A percentile compares a stretch with the other conserved stretches of the same genome.
These are phyloP conservation scores for Catocala sponsa DNA, from an alignment of 2,888 invertebrate species.

Conservation along the genomic window DNA sequence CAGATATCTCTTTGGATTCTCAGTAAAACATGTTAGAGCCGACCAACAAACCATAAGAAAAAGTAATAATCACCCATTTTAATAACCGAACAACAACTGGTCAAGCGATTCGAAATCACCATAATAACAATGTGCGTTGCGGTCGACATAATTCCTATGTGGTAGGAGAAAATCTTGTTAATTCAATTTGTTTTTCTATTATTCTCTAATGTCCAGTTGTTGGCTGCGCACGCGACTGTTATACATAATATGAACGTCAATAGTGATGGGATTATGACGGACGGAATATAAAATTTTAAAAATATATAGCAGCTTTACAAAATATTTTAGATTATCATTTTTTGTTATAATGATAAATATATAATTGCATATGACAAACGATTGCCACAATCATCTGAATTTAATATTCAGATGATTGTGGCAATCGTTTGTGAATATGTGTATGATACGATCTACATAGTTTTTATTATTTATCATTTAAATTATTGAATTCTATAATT, in stretches of 20 bases:
- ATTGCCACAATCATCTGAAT: too few species aligned
- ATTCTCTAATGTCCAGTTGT: conserved; percentile 54
- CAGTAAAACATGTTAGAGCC: conserved; percentile 6
- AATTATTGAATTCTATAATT: too few species aligned
- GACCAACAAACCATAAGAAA: conserved; percentile 16
- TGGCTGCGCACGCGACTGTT: conserved; percentile 52
- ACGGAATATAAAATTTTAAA: neutral
- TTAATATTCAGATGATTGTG: too few species aligned
- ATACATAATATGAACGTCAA: conserved; percentile 39
- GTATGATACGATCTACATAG: too few species aligned
- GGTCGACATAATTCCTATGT: conserved; percentile 52
- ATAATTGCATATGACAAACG: too few species aligned
- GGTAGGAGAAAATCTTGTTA: conserved; percentile 60
- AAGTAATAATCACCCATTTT: conserved; percentile 14
- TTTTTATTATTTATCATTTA: too few species aligned
- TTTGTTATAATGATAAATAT: too few species aligned
- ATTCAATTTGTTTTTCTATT: conserved; percentile 62
- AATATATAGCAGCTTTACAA: too few species aligned
- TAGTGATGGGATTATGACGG: conserved; percentile 35
- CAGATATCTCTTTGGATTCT: neutral
- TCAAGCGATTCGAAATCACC: conserved; percentile 38
- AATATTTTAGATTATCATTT: too few species aligned
- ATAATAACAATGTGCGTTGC: conserved; percentile 42
- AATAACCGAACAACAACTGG: conserved; percentile 10
- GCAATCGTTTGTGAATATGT: too few species aligned